phyloP scores from a whole-genome alignment of 2,113 vertebrate genomes.

The Egretta garzetta region DNA sequence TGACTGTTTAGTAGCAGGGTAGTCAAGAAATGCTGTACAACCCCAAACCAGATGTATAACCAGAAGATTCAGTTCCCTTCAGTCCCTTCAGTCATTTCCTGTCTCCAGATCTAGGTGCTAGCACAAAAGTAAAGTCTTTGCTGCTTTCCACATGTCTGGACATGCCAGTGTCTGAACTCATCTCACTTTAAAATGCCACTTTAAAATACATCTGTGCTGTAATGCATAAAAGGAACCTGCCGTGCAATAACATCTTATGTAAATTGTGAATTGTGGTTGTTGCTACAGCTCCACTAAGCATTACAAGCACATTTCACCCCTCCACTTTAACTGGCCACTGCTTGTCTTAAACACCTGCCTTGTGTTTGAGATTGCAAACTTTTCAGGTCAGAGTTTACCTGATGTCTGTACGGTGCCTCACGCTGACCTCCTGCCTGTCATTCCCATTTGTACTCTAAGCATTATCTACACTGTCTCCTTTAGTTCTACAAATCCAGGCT shows the following conservation, averaged over 20 bases:
- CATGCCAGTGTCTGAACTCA: slow-evolving; percentile 5
- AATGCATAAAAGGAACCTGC: slow-evolving; percentile 45
- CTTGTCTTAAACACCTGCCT: slow-evolving; percentile 24
- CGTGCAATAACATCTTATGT: slow-evolving; percentile 46
- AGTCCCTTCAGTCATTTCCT: not conserved
- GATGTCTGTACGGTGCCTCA: not conserved
- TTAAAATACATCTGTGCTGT: slow-evolving; percentile 19
- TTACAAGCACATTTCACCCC: slow-evolving; percentile 21
- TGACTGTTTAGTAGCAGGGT: slow-evolving; percentile 41
- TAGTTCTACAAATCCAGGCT: not conserved
- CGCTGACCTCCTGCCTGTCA: fast-evolving
- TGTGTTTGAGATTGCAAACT: not conserved
- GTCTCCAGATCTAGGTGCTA: not conserved
- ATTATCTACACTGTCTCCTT: not conserved
- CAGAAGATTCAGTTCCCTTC: not conserved
- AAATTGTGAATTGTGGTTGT: slow-evolving; percentile 53
- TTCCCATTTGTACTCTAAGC: not conserved
- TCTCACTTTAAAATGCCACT: slow-evolving; percentile 29
- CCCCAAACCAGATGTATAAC: slow-evolving; percentile 12
- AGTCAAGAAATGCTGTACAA: slow-evolving; percentile 50
- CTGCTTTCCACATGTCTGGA: not conserved
- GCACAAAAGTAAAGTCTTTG: not conserved
- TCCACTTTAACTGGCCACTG: slow-evolving; percentile 4
- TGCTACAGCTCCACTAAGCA: slow-evolving; percentile 32
- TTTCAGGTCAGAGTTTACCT: slow-evolving; percentile 41